These are phyloP conservation scores for Dendroctonus ponderosae DNA, from an alignment of 1,140 invertebrate species.

Conservation along the genomic window DNA sequence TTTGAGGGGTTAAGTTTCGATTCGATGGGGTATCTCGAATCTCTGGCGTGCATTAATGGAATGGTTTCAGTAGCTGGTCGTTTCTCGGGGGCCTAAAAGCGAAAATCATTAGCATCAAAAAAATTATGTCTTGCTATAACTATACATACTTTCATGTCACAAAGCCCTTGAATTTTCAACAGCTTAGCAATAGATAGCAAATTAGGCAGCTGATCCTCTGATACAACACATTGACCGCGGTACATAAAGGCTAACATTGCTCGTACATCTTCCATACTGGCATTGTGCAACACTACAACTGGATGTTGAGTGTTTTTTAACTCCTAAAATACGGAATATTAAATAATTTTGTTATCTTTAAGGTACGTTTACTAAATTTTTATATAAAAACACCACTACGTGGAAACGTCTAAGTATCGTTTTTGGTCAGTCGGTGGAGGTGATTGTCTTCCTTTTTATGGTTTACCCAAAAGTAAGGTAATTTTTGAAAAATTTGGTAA, in stretches of 20 bases:
- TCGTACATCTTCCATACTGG: slow-evolving; percentile 74
- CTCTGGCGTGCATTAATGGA: slow-evolving; percentile 14
- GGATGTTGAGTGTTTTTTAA: slow-evolving; percentile 62
- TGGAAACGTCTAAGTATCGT: no score
- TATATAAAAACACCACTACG: no score
- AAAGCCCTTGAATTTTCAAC: slow-evolving; percentile 81
- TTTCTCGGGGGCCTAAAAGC: slow-evolving; percentile 33
- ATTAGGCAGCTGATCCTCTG: slow-evolving; percentile 76
- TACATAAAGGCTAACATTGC: slow-evolving; percentile 90
- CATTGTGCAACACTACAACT: slow-evolving; percentile 79
- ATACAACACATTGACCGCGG: slow-evolving; percentile 85
- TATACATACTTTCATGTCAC: slow-evolving; percentile 70
- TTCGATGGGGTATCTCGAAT: slow-evolving; percentile 5
- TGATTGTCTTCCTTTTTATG: no score
- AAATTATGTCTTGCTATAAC: background rate
- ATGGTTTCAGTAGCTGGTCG: slow-evolving; percentile 22
- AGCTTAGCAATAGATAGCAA: slow-evolving; percentile 80
- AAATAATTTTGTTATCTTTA: background rate
- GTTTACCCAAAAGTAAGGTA: no score
- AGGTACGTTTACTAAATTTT: no score
- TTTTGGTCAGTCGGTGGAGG: no score
- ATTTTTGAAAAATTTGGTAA: no score
- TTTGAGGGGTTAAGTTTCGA: slow-evolving; percentile 4
- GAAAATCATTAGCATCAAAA: slow-evolving; percentile 1
- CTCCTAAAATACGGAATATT: slow-evolving; percentile 32